Conservation (phyloP, 2,797 vertebrate species). For the Adelosebastes latens region DNA sequence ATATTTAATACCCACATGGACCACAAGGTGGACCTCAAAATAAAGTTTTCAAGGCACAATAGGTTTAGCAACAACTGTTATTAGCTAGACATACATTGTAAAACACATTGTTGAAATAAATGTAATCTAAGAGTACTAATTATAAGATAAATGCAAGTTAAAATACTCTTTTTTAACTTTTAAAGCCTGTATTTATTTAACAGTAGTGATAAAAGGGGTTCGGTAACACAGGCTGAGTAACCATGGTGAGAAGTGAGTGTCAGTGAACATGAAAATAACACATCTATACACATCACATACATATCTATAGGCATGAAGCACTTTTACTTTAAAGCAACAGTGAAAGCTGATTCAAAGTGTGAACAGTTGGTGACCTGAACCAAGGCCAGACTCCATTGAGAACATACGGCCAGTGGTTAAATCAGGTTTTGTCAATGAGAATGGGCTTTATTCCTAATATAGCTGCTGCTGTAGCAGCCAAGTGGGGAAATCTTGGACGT, state of each 20-base stretch:
- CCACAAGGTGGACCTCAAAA: neutral
- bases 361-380: conserved; percentile 72
- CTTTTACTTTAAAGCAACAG: conserved; percentile 13
- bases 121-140: neutral
- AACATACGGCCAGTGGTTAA: conserved; percentile 64
- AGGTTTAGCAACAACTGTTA: neutral
- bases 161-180: neutral
- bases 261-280: neutral
- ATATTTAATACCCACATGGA: neutral
- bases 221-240: neutral
- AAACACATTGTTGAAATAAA: neutral
- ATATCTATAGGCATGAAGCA: neutral
- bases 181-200: neutral
- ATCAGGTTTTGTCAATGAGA: conserved; percentile 82
- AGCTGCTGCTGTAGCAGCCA: conserved; percentile 49
- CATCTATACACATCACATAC: no score
- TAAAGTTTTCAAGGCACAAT: neutral
- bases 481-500: conserved; percentile 56
- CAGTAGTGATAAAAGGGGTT: neutral
- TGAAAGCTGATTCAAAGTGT: conserved; percentile 46
- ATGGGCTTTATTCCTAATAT: conserved; percentile 64
- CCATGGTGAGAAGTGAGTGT: neutral
- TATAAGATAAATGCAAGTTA: neutral
- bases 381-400: conserved; percentile 56
- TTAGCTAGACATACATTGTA: neutral